Conservation (phyloP, 2,797 vertebrate genomes). For the Caiman crocodilus region DNA sequence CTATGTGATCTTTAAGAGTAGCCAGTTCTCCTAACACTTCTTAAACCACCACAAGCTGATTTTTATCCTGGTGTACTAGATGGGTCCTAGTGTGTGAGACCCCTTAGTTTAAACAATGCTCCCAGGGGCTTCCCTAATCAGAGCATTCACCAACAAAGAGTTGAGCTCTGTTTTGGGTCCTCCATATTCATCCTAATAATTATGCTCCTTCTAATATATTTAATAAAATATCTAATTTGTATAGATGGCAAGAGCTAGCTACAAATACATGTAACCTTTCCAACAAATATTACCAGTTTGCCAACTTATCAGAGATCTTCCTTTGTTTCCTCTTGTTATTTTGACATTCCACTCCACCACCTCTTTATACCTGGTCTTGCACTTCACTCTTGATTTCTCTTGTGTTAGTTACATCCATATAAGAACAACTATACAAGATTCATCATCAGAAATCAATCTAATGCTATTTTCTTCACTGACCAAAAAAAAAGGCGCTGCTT, state of each 20-base stretch:
- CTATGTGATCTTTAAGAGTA: not conserved
- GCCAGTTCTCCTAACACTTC: not conserved
- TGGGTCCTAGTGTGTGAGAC: constrained; percentile 52
- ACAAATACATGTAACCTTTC: accelerated
- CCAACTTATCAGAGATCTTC: not conserved
- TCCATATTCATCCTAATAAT: constrained; percentile 21
- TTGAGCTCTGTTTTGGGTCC: not conserved
- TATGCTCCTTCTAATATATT: not conserved
- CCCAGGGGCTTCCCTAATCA: too few species aligned
- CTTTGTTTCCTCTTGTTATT: constrained; percentile 45
- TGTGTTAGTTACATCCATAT: not conserved
- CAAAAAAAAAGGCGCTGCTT: not conserved
- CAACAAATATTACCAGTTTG: not conserved
- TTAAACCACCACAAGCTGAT: not conserved
- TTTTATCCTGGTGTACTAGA: constrained; percentile 1
- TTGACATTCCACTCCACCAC: constrained; percentile 26
- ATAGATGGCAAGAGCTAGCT: not conserved
- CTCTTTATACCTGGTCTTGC: not conserved
- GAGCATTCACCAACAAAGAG: constrained; percentile 35
- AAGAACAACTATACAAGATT: constrained; percentile 35
- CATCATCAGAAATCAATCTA: not conserved
- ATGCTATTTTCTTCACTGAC: not conserved
- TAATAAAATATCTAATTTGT: not conserved
- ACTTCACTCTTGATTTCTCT: constrained; percentile 33
- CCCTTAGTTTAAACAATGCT: too few species aligned